Conservation (phyloP, 2,797 vertebrate genomes). For the Thamnophis elegans region DNA sequence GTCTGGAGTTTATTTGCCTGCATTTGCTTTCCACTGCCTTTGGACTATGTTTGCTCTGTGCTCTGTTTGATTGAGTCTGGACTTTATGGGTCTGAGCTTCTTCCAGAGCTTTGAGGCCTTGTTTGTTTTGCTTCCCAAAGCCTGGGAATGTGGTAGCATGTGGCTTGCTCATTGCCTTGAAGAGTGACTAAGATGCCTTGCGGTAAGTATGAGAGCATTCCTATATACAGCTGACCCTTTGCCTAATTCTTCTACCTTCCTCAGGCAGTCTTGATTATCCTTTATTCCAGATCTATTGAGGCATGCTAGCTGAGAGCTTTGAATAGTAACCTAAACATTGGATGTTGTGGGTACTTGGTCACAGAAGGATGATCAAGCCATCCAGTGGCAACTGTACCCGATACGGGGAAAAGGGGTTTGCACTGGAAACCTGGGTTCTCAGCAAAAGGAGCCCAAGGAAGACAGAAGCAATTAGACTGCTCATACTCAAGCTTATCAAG, state of each 20-base stretch:
- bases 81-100: conserved; percentile 46
- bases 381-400: not conserved
- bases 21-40: conserved; percentile 66
- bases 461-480: not conserved
- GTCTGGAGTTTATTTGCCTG: conserved; percentile 64
- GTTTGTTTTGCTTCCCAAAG: conserved; percentile 68
- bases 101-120: conserved; percentile 53
- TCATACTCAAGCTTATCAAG: not conserved
- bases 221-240: conserved; percentile 11
- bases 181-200: conserved; percentile 12
- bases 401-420: not conserved
- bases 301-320: not conserved
- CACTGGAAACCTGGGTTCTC: not conserved
- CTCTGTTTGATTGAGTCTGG: conserved; percentile 59
- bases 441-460: not conserved
- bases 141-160: conserved; percentile 40
- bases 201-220: not conserved
- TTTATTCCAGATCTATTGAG: not conserved
- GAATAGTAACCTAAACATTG: not conserved
- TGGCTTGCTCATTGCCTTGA: conserved; percentile 26
- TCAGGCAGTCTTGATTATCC: not conserved
- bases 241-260: not conserved
- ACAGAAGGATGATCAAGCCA: not conserved
- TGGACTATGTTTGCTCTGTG: conserved; percentile 61
- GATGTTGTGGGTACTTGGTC: not conserved